These are phyloP conservation scores for Myiagra hebetior DNA, from an alignment of 2,113 vertebrate species.

Conservation along the genomic window DNA sequence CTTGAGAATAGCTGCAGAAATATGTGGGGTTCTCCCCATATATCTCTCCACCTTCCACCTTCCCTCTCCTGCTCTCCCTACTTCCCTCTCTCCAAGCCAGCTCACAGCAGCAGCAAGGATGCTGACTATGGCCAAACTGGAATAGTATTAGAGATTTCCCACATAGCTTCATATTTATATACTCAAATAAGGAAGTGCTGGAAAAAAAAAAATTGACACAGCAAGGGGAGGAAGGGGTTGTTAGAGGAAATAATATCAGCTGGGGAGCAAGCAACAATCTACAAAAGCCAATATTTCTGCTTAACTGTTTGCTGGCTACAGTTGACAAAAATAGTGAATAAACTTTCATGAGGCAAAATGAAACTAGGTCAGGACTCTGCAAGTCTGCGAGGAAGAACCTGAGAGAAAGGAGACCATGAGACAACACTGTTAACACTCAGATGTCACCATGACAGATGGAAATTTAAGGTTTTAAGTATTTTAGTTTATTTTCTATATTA, in stretches of 20 bases:
- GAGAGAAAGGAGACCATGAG: neutral
- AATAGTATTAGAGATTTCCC: neutral
- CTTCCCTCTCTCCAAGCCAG: neutral
- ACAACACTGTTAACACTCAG: neutral
- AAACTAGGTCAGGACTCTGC: neutral
- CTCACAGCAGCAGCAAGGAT: neutral
- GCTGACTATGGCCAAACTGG: neutral
- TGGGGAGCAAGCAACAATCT: neutral
- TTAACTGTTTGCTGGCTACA: neutral
- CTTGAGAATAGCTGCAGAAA: neutral
- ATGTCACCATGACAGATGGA: neutral
- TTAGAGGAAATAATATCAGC: neutral
- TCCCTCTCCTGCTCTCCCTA: neutral
- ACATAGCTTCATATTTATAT: rapidly evolving
- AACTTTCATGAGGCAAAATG: neutral
- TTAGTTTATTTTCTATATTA: neutral
- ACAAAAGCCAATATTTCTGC: neutral
- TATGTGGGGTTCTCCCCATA: neutral
- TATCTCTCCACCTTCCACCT: no score
- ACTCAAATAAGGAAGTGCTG: neutral
- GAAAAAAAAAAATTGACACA: neutral
- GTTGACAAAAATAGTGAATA: neutral
- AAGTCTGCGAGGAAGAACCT: neutral
- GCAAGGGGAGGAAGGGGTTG: neutral
- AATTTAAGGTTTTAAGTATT: neutral